Base-by-base conservation (phyloP, 2,888 invertebrate species). In the Zootermopsis nevadensis region DNA sequence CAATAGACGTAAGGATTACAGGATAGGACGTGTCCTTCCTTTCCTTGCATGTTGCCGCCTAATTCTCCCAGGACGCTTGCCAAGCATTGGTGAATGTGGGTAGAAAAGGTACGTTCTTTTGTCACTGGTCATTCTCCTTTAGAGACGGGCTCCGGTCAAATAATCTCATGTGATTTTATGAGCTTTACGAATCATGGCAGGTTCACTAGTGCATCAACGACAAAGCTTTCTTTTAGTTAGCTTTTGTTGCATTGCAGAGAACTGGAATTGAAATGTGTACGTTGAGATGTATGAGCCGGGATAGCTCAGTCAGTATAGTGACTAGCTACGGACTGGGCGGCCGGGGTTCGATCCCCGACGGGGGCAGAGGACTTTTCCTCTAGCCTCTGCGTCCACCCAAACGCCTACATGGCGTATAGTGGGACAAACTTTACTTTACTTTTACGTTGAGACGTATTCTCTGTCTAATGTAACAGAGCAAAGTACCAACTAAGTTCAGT, bases 111-210 rank as follows among this genome's bases (percentile, higher is more conserved):
- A 3, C 15, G 2, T 69, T 35, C 74, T 74, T 74, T 74, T 74
- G 74, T 74, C 38, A 69, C 31, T 15, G 69, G 31, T 33, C 10
- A 74, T 74, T 74, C 74, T 74, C 33, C 31, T 19, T 33, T 24
- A 33, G 69, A 69, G 33, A 33, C 19, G 6, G n/a, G 3, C 31
- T 74, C 38, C 15, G 74, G 74, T 74, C 74, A 74, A 69, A 2
- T 74, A 74, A 74, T 74, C 74, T 74, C 74, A 74, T 74, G 74
- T 38, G 74, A 74, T 74, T 74, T 74, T 74, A 74, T 38, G 42
- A 74, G 38, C 74, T 38, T n/a, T 10, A 38, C 22, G 74, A 38
- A 74, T 38, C 38, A 38, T 74, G 74, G 74, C 38, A 74, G 35
- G 10, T 74, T 42, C 38, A 74, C 38, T 38, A 74, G 38, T 2